Evolutionary conservation across 2,113 vertebrate species (phyloP).

Genomic region (Tenebrosternarchus preto): DNA sequence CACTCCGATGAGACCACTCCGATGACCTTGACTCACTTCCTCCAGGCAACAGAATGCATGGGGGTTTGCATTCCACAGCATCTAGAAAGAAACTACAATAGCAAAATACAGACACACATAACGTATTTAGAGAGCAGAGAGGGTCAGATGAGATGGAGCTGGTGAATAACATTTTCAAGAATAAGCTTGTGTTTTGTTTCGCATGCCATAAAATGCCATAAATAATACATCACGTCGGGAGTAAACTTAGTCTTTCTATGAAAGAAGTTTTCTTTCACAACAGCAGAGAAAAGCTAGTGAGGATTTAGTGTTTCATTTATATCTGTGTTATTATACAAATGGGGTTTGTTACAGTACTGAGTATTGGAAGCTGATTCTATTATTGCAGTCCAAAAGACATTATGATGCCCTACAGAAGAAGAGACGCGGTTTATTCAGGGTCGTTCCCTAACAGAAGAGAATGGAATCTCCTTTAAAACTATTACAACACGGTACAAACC

Average conservation of each 20-base stretch:
- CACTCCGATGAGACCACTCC: slow-evolving; percentile 41
- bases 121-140: neutral
- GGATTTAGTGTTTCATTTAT: neutral
- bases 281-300: no score
- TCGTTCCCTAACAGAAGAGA: no score
- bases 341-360: neutral
- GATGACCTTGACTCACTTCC: slow-evolving; percentile 51
- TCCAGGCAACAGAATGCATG: slow-evolving; percentile 8
- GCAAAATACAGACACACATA: slow-evolving; percentile 37
- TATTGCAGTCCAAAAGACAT: no score
- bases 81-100: slow-evolving; percentile 48
- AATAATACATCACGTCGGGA: slow-evolving; percentile 1
- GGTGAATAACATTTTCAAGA: neutral
- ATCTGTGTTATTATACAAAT: neutral
- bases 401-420: no score
- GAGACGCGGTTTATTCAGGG: no score
- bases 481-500: no score
- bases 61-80: slow-evolving; percentile 53
- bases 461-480: no score
- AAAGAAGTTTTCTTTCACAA: neutral
- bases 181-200: slow-evolving; percentile 11
- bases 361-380: neutral
- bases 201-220: neutral
- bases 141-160: neutral
- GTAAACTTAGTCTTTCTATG: neutral